phyloP scores from a whole-genome alignment of 2,113 vertebrate genomes.

The Uropsilus gracilis region DNA sequence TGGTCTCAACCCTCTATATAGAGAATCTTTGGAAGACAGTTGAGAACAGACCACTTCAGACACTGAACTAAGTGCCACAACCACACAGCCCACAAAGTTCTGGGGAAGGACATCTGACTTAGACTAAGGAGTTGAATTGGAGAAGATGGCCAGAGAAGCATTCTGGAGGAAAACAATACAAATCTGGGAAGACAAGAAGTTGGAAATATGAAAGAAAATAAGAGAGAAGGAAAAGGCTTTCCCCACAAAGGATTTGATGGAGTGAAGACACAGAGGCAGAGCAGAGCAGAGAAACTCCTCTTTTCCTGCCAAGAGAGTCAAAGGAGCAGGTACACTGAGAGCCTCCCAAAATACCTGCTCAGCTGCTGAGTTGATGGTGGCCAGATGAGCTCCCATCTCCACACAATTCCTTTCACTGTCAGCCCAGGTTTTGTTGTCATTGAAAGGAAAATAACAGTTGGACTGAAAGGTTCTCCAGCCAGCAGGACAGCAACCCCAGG shows the following conservation, averaged over 20 bases:
- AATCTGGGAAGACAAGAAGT: background rate
- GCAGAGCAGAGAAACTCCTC: background rate
- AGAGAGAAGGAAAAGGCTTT: background rate
- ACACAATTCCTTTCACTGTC: conserved; percentile 54
- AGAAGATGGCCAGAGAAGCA: background rate
- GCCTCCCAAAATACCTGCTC: conserved; percentile 53
- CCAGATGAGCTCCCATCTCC: conserved; percentile 33
- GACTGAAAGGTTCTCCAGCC: conserved; percentile 59
- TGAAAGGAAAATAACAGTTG: conserved; percentile 46
- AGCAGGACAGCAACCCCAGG: conserved; percentile 60
- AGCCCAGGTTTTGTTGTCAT: conserved; percentile 44
- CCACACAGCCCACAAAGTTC: background rate
- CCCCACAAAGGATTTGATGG: background rate
- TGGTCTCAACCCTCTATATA: background rate
- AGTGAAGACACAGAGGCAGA: background rate
- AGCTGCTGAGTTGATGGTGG: background rate
- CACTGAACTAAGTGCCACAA: background rate
- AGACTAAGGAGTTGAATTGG: background rate
- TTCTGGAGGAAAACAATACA: conserved; percentile 24
- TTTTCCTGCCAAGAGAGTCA: background rate
- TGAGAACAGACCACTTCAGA: background rate
- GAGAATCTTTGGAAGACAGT: background rate
- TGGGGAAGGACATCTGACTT: background rate
- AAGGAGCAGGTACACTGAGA: background rate
- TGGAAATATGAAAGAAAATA: background rate